phyloP scores from a whole-genome alignment of 2,113 vertebrate species.

The Haemorhous mexicanus region DNA sequence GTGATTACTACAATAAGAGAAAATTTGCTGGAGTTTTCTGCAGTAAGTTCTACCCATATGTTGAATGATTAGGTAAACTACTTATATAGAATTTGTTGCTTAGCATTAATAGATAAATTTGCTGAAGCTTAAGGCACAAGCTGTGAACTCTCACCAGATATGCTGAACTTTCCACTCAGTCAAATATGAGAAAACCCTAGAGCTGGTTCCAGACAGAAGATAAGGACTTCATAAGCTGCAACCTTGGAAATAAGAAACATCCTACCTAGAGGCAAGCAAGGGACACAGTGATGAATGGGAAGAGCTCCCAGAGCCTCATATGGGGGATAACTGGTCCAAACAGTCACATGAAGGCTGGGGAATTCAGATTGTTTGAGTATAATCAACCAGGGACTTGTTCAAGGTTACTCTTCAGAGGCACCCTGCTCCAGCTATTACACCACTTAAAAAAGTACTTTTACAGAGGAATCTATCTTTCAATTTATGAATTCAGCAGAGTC shows the following conservation, averaged over 20 bases:
- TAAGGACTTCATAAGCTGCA: neutral
- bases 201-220: neutral
- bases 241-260: neutral
- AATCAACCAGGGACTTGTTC: neutral
- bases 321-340: neutral
- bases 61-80: neutral
- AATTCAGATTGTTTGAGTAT: neutral
- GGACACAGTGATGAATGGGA: neutral
- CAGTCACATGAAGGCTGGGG: neutral
- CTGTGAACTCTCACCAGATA: neutral
- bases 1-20: neutral
- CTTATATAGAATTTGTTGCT: neutral
- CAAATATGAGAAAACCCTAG: neutral
- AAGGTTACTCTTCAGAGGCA: neutral
- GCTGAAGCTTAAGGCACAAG: neutral
- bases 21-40: neutral
- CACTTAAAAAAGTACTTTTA: neutral
- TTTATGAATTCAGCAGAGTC: neutral
- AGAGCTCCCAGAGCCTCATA: neutral
- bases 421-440: neutral
- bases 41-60: neutral
- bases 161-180: neutral
- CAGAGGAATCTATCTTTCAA: neutral
- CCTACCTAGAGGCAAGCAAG: neutral
- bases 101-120: neutral